Evolutionary conservation across 2,797 vertebrate species (phyloP), one percentile per base, ranked within the genome.

Genomic region (Naso thynnoides): DNA sequence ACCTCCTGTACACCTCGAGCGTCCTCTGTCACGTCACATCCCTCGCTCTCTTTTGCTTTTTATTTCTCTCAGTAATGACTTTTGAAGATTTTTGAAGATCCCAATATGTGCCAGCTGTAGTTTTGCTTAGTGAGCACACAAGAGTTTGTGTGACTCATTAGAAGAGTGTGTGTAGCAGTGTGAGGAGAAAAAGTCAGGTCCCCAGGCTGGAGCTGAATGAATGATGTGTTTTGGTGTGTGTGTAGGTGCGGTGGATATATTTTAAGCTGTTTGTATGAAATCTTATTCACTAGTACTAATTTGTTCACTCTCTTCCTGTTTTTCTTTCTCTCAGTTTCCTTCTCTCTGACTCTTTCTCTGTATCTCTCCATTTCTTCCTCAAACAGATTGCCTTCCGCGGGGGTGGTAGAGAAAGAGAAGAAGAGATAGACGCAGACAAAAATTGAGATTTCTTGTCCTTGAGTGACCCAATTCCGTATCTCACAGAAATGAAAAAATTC

Each of bases 391-490:
- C 71, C 86, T 90, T 91, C 81, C 88, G 79, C 84, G 72, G 79
- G 77, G 87, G 63, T 68, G 78, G 64, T 21, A 76, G 44, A 77
- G 65, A 76, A 69, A 76, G 44, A 77, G 65, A 76, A 69, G 70
- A 67, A 36, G 60, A 76, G 78, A 79, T 45, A 73, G 58, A 85
- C 53, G 60, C 39, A 68, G 65, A 63, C 53, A 74, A 70, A 83
- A 84, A 78, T 55, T 84, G 62, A 80, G 77, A 89, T 82, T 88
- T 65, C 75, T 80, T 66, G 88, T 89, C 87, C 88, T 92, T 91
- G 84, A 86, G 50, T 87, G 81, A 90, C 86, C 82, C 82, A 87
- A 41, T 83, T 90, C 71, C 66, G 77, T 79, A 73, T 84, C 81
- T 76, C 29, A 11, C 36, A 59, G 65, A 84, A 84, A 84, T 84